Evolutionary conservation across 2,113 vertebrate species (phyloP).

Genomic region (Spea multiplicata): DNA sequence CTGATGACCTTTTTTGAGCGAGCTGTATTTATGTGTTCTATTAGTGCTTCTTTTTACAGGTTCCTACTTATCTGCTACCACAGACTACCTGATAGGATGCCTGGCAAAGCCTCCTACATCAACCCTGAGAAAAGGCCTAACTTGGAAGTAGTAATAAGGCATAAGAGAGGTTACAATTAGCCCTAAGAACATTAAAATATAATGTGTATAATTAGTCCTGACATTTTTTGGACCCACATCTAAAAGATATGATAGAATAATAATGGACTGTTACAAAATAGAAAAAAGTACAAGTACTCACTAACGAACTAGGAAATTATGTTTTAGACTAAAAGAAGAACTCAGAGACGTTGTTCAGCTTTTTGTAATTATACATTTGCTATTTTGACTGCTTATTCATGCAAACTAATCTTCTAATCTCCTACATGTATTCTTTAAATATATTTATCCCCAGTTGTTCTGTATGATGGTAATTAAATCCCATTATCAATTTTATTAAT

Average conservation of each 20-base stretch:
- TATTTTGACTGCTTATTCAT: constrained; percentile 45
- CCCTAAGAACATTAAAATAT: neutral
- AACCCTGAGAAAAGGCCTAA: too few species aligned
- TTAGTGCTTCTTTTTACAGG: too few species aligned
- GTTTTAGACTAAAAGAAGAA: neutral
- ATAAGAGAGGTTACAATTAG: too few species aligned
- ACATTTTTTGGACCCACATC: neutral
- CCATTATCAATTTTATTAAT: constrained; percentile 46
- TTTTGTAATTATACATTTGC: constrained; percentile 34
- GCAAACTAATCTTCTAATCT: constrained; percentile 47
- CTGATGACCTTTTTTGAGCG: too few species aligned
- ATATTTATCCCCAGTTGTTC: constrained; percentile 42
- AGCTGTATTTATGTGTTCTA: too few species aligned
- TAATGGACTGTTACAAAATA: neutral
- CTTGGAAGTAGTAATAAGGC: too few species aligned
- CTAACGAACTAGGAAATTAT: constrained; percentile 21
- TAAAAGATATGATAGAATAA: constrained; percentile 27
- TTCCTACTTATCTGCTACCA: too few species aligned
- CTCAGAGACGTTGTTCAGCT: constrained; percentile 17
- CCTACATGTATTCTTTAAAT: constrained; percentile 38
- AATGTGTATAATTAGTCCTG: constrained; percentile 13
- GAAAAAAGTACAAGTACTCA: constrained; percentile 10
- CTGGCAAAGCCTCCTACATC: too few species aligned
- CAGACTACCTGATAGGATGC: too few species aligned
- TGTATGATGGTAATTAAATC: constrained; percentile 44